Evolutionary conservation across 1,140 invertebrate genomes (phyloP).

Genomic region (Parasteatoda tepidariorum): DNA sequence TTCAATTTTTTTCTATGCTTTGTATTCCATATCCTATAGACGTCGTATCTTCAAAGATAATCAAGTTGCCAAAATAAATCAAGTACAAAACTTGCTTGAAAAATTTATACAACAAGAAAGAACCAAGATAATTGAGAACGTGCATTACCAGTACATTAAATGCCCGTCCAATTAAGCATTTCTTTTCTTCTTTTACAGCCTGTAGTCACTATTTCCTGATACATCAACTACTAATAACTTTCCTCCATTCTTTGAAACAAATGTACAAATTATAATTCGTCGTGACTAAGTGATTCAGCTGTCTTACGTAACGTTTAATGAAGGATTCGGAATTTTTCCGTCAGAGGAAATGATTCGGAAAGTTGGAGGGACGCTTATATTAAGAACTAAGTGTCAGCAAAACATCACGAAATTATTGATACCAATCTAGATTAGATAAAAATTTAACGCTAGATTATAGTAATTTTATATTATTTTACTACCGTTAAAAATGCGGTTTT

Average conservation of each 20-base stretch:
- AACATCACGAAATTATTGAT: too few species aligned
- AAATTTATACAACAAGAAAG: not conserved
- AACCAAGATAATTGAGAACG: not conserved
- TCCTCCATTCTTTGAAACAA: not conserved
- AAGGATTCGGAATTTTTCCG: not conserved
- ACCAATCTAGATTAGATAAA: too few species aligned
- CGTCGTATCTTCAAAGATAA: too few species aligned
- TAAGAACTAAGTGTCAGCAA: too few species aligned
- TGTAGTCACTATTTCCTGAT: not conserved
- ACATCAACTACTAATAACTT: not conserved
- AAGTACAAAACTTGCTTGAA: not conserved
- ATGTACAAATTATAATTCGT: not conserved
- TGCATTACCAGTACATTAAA: not conserved
- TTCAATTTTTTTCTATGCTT: too few species aligned
- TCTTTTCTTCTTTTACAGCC: not conserved
- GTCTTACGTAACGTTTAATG: not conserved
- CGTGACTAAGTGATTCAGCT: not conserved
- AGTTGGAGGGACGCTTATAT: too few species aligned
- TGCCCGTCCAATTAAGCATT: not conserved
- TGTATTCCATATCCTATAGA: too few species aligned
- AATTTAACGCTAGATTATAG: too few species aligned
- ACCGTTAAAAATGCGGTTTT: too few species aligned
- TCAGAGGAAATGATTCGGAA: too few species aligned
- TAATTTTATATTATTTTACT: too few species aligned
- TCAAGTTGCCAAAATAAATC: too few species aligned